phyloP scores from a whole-genome alignment of 2,888 invertebrate species.

The Caenorhabditis japonica region DNA sequence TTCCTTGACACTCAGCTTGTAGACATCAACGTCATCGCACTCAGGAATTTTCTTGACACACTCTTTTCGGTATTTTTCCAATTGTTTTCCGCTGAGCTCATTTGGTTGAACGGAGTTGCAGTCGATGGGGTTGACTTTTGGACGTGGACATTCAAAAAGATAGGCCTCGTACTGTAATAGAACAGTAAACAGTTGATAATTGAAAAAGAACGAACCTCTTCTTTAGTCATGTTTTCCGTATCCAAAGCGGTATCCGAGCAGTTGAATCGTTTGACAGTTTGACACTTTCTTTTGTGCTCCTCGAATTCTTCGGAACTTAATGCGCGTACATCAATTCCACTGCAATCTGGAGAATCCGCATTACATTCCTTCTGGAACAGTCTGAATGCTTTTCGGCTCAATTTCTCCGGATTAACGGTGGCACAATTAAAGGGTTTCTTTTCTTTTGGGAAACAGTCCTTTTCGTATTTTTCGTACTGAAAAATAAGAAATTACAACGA shows the following conservation, averaged over 20 bases:
- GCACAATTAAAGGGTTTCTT: not conserved
- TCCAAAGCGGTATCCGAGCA: not conserved
- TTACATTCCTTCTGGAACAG: not conserved
- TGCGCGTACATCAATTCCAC: not conserved
- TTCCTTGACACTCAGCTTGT: constrained; percentile 21
- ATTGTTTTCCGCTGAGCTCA: constrained; percentile 5
- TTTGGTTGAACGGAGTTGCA: not conserved
- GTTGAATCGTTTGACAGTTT: not conserved
- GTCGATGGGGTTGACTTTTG: no score
- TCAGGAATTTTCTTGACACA: constrained; percentile 8
- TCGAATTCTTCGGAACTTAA: not conserved
- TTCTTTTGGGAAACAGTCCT: not conserved
- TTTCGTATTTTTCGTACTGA: not conserved
- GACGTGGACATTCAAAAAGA: no score
- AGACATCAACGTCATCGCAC: constrained; percentile 14
- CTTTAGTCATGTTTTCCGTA: not conserved
- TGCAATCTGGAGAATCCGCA: not conserved
- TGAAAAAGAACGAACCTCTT: no score
- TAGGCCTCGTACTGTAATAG: no score
- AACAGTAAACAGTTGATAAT: no score
- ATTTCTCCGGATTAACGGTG: not conserved
- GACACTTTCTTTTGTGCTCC: not conserved
- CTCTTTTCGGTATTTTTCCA: constrained; percentile 4
- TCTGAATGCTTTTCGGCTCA: not conserved
- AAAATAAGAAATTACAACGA: no score